Evolutionary conservation across 2,113 vertebrate species (phyloP).

Genomic region (Brachypteracias leptosomus): DNA sequence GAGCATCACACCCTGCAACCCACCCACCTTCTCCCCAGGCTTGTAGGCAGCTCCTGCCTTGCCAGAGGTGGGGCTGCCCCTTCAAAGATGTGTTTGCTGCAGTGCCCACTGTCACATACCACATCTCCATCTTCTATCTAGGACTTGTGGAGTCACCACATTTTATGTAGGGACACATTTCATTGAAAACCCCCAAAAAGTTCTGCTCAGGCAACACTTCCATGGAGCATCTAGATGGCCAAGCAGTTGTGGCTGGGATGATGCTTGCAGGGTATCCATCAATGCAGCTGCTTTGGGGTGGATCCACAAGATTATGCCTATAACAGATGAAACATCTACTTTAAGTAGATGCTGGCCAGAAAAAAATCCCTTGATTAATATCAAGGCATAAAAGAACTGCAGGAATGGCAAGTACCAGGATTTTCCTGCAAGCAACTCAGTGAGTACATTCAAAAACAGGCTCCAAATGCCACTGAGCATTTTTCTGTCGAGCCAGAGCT

Average conservation of each 20-base stretch:
- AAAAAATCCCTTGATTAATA: not conserved
- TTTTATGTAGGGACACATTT: not conserved
- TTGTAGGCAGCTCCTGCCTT: no score
- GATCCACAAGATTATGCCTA: not conserved
- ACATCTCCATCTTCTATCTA: not conserved
- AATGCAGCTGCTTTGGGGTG: not conserved
- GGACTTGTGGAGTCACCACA: not conserved
- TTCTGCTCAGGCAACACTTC: not conserved
- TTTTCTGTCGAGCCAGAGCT: fast-evolving
- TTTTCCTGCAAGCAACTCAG: not conserved
- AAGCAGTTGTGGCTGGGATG: not conserved
- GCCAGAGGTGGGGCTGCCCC: no score
- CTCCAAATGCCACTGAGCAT: not conserved
- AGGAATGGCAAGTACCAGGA: not conserved
- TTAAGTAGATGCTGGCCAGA: not conserved
- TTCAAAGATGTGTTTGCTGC: no score
- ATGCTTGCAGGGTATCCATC: not conserved
- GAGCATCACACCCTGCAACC: no score
- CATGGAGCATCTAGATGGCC: not conserved
- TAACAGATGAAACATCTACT: no score
- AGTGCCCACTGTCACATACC: no score
- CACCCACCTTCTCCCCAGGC: no score
- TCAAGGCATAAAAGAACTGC: not conserved
- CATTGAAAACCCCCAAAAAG: not conserved
- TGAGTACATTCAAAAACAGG: not conserved